Evolutionary conservation across 2,797 vertebrate species (phyloP), one percentile per base, ranked within the genome.

Genomic region (Notamacropus eugenii): DNA sequence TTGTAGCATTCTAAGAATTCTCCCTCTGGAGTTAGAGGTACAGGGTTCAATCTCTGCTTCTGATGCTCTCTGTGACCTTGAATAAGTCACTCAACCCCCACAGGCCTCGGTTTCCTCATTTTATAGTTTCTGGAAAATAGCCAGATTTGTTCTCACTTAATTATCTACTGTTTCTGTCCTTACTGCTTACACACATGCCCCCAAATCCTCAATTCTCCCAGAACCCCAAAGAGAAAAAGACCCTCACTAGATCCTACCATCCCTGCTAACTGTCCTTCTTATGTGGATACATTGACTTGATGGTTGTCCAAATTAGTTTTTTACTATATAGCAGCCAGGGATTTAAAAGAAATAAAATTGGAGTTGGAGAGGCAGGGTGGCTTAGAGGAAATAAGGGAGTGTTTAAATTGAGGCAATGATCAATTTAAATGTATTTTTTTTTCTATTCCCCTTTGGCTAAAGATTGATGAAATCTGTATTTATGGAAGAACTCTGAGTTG

Each of bases 331-430:
- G 56, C 55, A 96, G 10, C 28, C 52, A 94, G 90, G 52, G 55
- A 92, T 93, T 95, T 94, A 92, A 92, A 94, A 96, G 57, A 59
- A 90, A 94, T 40, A 95, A 58, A 94, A 62, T 50, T 87, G 40
- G 24, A 10, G 22, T 87, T 87, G 19, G 74, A 87, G 74, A 40
- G 24, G 22, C 12, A 9, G 40, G 24, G 1, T 87, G 31, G 90
- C 34, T 54, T 56, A 55, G 57, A 59, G 74, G 87, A 90, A 93
- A 95, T 92, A 92, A 96, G 14, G 11, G 54, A 74, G 58, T 19
- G 4, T 58, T 93, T 92, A 93, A 93, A 95, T 12, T 34, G 74
- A 87, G 22, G 74, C 5, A 55, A 11, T 74, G 46, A 28, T 95
- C 34, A 90, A 96, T 92, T 59, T 55, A 90, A 74, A 56, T n/a